Base-by-base conservation (phyloP, 2,888 invertebrate species). In the Stenodera caucasica region DNA sequence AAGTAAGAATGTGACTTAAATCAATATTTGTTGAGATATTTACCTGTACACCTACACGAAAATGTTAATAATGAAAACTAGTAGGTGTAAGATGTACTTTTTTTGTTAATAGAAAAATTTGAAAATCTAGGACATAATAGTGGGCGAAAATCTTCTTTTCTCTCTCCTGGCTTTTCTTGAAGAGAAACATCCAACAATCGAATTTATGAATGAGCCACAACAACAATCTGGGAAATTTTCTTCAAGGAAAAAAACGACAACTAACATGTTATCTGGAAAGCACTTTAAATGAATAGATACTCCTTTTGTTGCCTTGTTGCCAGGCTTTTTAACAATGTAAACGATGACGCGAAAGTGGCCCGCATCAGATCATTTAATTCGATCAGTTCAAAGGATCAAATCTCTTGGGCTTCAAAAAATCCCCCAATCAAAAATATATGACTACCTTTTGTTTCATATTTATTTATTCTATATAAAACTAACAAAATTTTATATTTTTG, bases 241-340 rank as follows among this genome's bases (percentile, higher is more conserved):
- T 21, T 1, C 4, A 21, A 18, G 14, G 5, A 45, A 45, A 21
- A 56, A 58, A 57, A 66, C 64, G 63, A 65, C 60, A 68, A 57
- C 45, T 66, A 68, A 68, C 66, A 65, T 65, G 68, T 65, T 68
- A 65, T 68, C 58, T 63, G 66, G 5, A 68, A 63, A 68, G 68
- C 68, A 68, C 68, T 68, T 65, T 66, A 64, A 66, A 66, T 66
- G 66, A 68, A 68, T 66, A 65, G 68, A 68, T 66, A 64, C 63
- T 65, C 64, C 64, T n/a, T n/a, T n/a, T n/a, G n/a, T 66, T 21
- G 45, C 45, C 64, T 65, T 63, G 65, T 64, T 45, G 18, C 1
- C 66, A 65, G 62, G 66, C 68, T 65, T 66, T 65, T 68, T 68
- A 68, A 68, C 68, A 68, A 66, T 63, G 68, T 66, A 66, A 68